Conservation (phyloP, 2,888 invertebrate species). For the Cybosia mesomella region DNA sequence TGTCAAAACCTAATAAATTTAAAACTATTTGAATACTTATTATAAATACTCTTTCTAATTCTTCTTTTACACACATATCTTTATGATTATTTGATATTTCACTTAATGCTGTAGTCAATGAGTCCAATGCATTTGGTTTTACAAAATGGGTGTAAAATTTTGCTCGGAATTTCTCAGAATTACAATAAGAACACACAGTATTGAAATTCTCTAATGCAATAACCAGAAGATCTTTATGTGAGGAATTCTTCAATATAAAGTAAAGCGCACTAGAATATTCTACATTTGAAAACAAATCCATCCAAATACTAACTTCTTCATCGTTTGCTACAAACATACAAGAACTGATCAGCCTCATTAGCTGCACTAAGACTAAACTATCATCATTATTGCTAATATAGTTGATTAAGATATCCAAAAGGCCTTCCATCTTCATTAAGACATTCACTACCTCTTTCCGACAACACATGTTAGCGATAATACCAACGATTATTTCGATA, state of each 20-base stretch:
- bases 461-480: conserved; percentile 94
- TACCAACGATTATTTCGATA: conserved; percentile 93
- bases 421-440: conserved; percentile 85
- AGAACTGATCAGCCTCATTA: conserved; percentile 90
- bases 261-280: conserved; percentile 87
- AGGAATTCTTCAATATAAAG: conserved; percentile 92
- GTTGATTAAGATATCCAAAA: conserved; percentile 86
- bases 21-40: conserved; percentile 74
- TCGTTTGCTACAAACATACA: conserved; percentile 78
- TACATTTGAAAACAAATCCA: conserved; percentile 77
- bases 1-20: conserved; percentile 74
- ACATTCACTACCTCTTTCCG: conserved; percentile 87
- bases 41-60: conserved; percentile 72
- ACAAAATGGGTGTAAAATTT: conserved; percentile 74
- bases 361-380: conserved; percentile 90
- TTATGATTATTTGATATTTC: conserved; percentile 69
- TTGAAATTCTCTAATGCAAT: conserved; percentile 88
- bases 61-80: conserved; percentile 64
- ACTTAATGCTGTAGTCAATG: conserved; percentile 67
- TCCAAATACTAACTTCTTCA: conserved; percentile 78
- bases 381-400: conserved; percentile 89
- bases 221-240: conserved; percentile 87
- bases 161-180: conserved; percentile 63
- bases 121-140: conserved; percentile 66
- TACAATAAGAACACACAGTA: conserved; percentile 82